Evolutionary conservation across 1,140 invertebrate genomes (phyloP).

Genomic region (Muscidifurax raptorellus): DNA sequence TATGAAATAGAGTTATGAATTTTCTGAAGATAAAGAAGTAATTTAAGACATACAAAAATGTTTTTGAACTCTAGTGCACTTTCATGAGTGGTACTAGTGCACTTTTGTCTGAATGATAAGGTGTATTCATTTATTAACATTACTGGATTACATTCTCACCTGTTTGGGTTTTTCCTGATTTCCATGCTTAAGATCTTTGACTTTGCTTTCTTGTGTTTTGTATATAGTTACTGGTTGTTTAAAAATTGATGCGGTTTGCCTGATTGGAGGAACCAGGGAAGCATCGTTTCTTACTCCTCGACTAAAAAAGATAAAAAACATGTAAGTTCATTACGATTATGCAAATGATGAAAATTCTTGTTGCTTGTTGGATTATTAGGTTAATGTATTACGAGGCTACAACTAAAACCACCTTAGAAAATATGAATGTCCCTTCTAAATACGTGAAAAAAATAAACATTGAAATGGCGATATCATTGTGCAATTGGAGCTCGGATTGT

Average conservation of each 20-base stretch:
- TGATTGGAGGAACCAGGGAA: conserved; percentile 93
- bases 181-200: conserved; percentile 94
- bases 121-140: neutral
- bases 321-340: neutral
- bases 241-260: conserved; percentile 98
- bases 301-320: conserved; percentile 68
- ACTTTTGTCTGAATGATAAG: neutral
- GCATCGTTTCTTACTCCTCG: conserved; percentile 91
- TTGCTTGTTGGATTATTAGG: no score
- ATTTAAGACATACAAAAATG: no score
- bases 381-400: no score
- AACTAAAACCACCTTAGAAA: no score
- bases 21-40: neutral
- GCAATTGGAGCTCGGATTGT: neutral
- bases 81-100: neutral
- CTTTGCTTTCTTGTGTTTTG: conserved; percentile 91
- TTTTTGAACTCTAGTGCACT: neutral
- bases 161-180: conserved; percentile 96
- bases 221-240: conserved; percentile 98
- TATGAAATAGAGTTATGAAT: neutral
- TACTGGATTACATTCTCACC: conserved; percentile 60
- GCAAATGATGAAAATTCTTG: neutral
- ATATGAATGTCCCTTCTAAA: no score
- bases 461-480: neutral
- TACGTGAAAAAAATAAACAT: neutral